phyloP scores from a whole-genome alignment of 2,888 invertebrate genomes.

The Sisyra terminalis region DNA sequence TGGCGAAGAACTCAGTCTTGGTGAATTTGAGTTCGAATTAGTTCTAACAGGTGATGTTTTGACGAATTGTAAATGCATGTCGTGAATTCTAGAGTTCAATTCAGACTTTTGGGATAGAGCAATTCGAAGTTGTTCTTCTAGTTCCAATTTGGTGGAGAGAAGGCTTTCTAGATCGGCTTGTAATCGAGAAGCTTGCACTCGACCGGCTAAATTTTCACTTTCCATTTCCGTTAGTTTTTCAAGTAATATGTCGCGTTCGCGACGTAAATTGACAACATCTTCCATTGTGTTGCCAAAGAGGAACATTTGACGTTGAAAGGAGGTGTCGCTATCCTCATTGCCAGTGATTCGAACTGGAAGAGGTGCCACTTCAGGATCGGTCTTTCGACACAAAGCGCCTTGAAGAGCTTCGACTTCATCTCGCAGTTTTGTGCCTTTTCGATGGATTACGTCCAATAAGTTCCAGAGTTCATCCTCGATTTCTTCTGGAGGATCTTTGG shows the following conservation, averaged over 20 bases:
- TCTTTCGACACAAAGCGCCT: slow-evolving; percentile 26
- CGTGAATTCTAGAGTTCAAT: slow-evolving; percentile 37
- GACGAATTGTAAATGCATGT: slow-evolving; percentile 32
- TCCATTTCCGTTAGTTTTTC: slow-evolving; percentile 63
- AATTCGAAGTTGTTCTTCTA: slow-evolving; percentile 40
- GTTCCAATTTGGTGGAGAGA: slow-evolving; percentile 35
- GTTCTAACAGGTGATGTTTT: slow-evolving; percentile 21
- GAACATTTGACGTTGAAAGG: slow-evolving; percentile 20
- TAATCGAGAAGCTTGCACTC: slow-evolving; percentile 45
- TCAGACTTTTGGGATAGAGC: slow-evolving; percentile 38
- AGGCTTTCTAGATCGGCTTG: slow-evolving; percentile 45
- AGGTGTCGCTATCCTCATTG: slow-evolving; percentile 15
- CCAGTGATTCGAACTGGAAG: not conserved
- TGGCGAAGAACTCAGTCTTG: not conserved
- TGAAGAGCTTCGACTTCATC: slow-evolving; percentile 45
- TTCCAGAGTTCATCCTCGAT: slow-evolving; percentile 75
- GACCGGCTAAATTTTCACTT: slow-evolving; percentile 50
- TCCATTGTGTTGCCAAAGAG: slow-evolving; percentile 26
- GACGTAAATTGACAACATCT: slow-evolving; percentile 44
- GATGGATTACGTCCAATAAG: slow-evolving; percentile 71
- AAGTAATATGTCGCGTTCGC: slow-evolving; percentile 58
- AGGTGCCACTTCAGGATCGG: slow-evolving; percentile 6
- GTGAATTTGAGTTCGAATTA: slow-evolving; percentile 17
- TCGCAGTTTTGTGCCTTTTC: slow-evolving; percentile 46
- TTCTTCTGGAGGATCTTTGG: slow-evolving; percentile 24